phyloP scores from a whole-genome alignment of 2,888 invertebrate genomes.

The Cephus rjabovi region DNA sequence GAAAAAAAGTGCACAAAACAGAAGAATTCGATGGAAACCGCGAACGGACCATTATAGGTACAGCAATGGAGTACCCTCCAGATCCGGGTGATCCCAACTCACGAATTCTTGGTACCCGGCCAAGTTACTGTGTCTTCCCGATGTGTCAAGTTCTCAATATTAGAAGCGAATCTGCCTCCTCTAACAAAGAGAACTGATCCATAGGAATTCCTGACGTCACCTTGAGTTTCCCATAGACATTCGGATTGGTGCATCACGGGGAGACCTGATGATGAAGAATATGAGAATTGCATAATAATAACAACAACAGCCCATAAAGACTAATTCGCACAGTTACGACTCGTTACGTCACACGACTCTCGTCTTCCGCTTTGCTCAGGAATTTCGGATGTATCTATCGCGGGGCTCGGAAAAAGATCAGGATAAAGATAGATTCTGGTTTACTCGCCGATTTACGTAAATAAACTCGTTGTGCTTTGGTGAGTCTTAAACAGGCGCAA shows the following conservation, averaged over 20 bases:
- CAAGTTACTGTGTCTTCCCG: constrained; percentile 43
- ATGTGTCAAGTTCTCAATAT: constrained; percentile 51
- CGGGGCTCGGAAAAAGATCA: background rate
- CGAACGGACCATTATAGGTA: background rate
- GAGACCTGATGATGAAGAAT: background rate
- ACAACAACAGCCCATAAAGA: background rate
- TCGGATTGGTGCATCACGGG: background rate
- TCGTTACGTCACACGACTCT: background rate
- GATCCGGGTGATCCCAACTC: constrained; percentile 30
- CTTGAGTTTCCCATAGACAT: background rate
- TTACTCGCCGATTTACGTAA: background rate
- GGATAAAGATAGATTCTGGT: background rate
- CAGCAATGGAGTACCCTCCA: background rate
- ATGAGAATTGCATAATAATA: background rate
- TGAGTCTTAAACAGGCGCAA: background rate
- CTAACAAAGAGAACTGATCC: background rate
- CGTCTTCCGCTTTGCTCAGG: background rate
- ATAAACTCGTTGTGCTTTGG: background rate
- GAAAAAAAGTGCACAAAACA: background rate
- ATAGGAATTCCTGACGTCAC: background rate
- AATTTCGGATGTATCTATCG: background rate
- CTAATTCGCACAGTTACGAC: background rate
- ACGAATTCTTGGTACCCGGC: constrained; percentile 43
- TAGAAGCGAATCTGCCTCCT: constrained; percentile 6
- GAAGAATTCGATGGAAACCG: background rate